A percentile compares a stretch with the other conserved stretches of the same genome.
Evolutionary conservation across 2,113 vertebrate genomes (phyloP).

Genomic region (Lanius collurio): DNA sequence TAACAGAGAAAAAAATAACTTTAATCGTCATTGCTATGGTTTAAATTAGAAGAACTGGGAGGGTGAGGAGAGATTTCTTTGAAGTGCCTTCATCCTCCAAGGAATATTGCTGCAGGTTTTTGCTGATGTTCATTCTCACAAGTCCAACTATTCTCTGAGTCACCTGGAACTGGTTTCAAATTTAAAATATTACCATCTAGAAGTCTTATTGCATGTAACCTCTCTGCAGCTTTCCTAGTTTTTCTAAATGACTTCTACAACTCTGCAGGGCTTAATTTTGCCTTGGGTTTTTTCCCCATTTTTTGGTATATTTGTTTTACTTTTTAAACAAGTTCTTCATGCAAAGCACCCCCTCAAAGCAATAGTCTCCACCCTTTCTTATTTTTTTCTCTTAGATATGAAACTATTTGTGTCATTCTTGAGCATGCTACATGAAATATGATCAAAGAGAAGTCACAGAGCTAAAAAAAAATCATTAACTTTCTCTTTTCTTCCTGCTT

Average conservation of each 20-base stretch:
- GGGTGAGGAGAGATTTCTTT: neutral
- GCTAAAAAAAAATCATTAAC: neutral
- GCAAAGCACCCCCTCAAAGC: neutral
- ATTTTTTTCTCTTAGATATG: neutral
- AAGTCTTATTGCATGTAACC: neutral
- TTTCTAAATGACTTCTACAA: neutral
- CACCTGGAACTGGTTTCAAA: neutral
- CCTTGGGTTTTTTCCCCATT: neutral
- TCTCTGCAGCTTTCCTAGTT: neutral
- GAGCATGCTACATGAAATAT: neutral
- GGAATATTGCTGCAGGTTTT: neutral
- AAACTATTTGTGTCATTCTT: neutral
- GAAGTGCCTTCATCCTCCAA: neutral
- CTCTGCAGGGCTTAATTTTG: neutral
- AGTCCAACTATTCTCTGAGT: neutral
- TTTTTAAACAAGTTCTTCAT: neutral
- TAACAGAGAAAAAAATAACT: conserved; percentile 28
- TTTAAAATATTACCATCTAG: neutral
- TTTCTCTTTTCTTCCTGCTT: neutral
- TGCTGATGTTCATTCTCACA: neutral
- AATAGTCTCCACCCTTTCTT: neutral
- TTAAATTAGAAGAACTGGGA: conserved; percentile 10
- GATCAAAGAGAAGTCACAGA: neutral
- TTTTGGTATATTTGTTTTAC: neutral
- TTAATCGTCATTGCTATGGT: neutral